Base-by-base conservation (phyloP, 2,797 vertebrate species). In the Pseudocheirus occidentalis region DNA sequence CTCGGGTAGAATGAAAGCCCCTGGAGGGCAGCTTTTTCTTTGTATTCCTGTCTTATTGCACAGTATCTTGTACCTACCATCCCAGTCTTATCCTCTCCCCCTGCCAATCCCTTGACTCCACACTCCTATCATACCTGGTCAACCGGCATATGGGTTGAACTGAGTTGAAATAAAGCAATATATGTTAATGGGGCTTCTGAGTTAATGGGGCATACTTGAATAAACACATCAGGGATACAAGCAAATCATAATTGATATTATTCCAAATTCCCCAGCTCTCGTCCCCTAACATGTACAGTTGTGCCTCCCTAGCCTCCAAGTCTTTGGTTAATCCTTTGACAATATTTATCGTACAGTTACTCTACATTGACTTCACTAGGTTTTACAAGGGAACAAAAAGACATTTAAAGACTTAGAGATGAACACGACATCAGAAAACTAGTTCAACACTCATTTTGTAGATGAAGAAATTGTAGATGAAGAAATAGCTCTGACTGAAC, bases 391-490 rank as follows among this genome's bases (percentile, higher is more conserved):
- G 40, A 12, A 87, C 40, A 81, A 40, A 81, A 81, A 81, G 18
- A 7, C 66, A 81, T 27, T 87, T 50, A 87, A 50, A 87, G 73
- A 87, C 73, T 50, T 87, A 46, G 40, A 46, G 10, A 46, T 50
- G 73, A 50, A 87, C 40, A 87, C 24, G 40, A 87, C 40, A 87
- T 50, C 24, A 50, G 40, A 27, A 46, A 87, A 50, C 40, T 50
- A 27, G 21, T 87, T 87, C 40, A 50, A 12, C 73, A 27, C 5
- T 50, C 40, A 87, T 87, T 87, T 87, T 87, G 73, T 50, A 50
- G 40, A 87, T 98, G 98, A 97, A 96, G 94, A 97, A 98, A 98
- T 81, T 40, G n/a, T 40, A 40, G n/a, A 81, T 98, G 98, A 97
- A 96, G 94, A 97, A 97, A 98, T 97, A 87, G 96, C 96, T 97